Base-by-base conservation (phyloP, 2,888 invertebrate species). In the Lasioglossum oenotherae region DNA sequence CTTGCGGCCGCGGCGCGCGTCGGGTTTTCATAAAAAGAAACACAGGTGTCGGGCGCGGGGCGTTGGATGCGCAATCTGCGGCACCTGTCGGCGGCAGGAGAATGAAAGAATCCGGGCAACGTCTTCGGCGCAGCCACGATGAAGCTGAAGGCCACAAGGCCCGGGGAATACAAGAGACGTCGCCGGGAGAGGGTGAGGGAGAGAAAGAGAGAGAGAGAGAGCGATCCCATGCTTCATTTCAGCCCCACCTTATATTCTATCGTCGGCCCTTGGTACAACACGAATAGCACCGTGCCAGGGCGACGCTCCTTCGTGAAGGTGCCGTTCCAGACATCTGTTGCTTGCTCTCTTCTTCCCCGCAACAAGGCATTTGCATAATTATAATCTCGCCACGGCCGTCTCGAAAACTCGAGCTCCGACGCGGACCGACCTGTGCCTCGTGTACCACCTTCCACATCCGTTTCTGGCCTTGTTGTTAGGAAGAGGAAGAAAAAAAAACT, bases 291-390 rank as follows among this genome's bases (percentile, higher is more conserved):
- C 83, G 76, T 60, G 81, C 71, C 76, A 44, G 49, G 46, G 41
- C 82, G 89, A 83, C 74, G 85, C 80, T 88, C 87, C 77, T 84
- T 82, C 89, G 80, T 71, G 85, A 69, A 87, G 87, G 87, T 88
- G 92, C 94, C 94, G 94, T 94, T 94, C 92, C 92, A 91, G 94
- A 94, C 94, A 94, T 94, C 94, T 94, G 94, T 94, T 94, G 94
- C 94, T 93, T 90, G 87, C 88, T 89, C 91, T 91, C 92, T 90
- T 92, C 91, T 92, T 91, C 86, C 81, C 89, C 93, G 92, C 93
- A 93, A 94, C 93, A 92, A 92, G 93, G 91, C 94, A 94, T 94
- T 94, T 94, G 94, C 94, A 94, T 94, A 94, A 94, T 94, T 94
- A 94, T 94, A 94, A 94, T 94, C 93, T 94, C 91, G 91, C 91